Base-by-base conservation (phyloP, 1,140 invertebrate species). In the Temnothorax curvispinosus region DNA sequence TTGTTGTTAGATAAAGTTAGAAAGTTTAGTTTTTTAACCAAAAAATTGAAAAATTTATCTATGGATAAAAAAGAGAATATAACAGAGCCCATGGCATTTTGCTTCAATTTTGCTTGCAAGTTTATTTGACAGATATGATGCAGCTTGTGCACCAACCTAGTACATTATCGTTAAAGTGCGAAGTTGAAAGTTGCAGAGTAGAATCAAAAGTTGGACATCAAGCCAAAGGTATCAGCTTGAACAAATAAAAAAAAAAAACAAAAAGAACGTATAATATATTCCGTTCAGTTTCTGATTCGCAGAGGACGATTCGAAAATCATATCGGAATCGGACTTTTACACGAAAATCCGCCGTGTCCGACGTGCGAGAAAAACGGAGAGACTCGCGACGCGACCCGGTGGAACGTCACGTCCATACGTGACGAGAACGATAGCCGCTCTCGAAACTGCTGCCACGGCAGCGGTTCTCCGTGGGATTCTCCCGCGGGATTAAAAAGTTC, bases 401-500 rank as follows among this genome's bases (percentile, higher is more conserved):
- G 38, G 15, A 60, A 60, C 56, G 64, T 69, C 77, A 69, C 69
- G 80, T 60, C 41, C 69, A 84, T 84, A 75, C 52, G 69, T 75
- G 80, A 75, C 69, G 80, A 47, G 69, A 84, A 84, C 67, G 80
- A 82, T 82, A 47, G 67, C 52, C 65, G 56, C 32, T 65, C 62
- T 65, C 77, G n/a, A 64, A 52, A 76, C 74, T 80, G 32, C 52
- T 74, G 52, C n/a, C 32, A 13, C 62, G 62, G n/a, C 60, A 78
- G 32, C 50, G 38, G 38, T 72, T 35, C 52, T 58, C 38, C 27
- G 76, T 35, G 44, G 60, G 54, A 60, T 60, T 74, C 38, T 75
- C 72, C 11, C 72, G 54, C 7, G 72, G 38, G 54, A 75, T 75
- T 75, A 75, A 84, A 82, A 84, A 75, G 69, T 84, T 62, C 69